Evolutionary conservation across 2,888 invertebrate species (phyloP), one percentile per base, ranked within the genome.

Genomic region (Perithous albicinctus): DNA sequence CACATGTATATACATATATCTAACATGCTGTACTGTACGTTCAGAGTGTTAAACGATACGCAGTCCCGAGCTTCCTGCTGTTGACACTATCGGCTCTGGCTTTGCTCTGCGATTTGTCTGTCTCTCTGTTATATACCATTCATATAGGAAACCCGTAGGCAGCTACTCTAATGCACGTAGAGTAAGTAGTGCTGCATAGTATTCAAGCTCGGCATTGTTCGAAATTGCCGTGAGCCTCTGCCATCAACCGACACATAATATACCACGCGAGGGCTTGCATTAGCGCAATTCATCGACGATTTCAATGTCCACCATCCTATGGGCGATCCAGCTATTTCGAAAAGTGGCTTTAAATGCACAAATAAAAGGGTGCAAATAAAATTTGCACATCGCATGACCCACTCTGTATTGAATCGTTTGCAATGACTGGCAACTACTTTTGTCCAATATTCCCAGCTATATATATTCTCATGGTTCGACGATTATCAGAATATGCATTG

Each of bases 71-170:
- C 69, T 75, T 82, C 78, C 82, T 82, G 82, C 82, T 82, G 82
- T 82, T 82, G 82, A 82, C 82, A 78, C 78, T 82, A 82, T 82
- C 82, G 75, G 70, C 26, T 32, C 20, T 51, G 66, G 78, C 70
- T 74, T 75, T 54, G 69, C 64, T 78, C 70, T 61, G 66, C 82
- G 70, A 82, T 82, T 82, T 78, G 78, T 82, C 82, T 75, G 73
- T 59, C 64, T 66, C 72, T 29, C 78, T 64, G 69, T 70, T 82
- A 74, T 75, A 56, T 69, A 70, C 41, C 18, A 41, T 38, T 56
- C 64, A 54, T 51, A 79, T 70, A 75, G 51, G 23, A 51, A 51
- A 20, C 23, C 51, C 10, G 51, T 23, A 23, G n/a, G n/a, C 23
- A 23, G 51, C 51, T 23, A 23, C 51, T 51, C 51, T 51, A 51